Evolutionary conservation across 2,113 vertebrate species (phyloP).

Genomic region (Uria aalge): DNA sequence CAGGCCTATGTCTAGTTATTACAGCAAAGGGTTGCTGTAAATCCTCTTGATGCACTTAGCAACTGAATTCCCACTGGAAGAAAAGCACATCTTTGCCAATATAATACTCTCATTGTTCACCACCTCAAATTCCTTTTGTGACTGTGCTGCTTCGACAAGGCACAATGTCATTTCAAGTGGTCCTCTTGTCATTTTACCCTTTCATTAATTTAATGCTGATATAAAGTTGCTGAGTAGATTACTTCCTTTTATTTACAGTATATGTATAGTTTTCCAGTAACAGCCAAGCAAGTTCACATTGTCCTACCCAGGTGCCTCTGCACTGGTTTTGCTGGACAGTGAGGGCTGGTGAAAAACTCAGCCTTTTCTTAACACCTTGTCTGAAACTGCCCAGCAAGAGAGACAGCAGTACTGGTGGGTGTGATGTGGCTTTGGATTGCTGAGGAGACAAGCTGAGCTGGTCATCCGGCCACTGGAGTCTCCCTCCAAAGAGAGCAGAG

Average conservation of each 20-base stretch:
- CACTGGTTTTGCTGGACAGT: background rate
- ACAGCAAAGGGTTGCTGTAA: slow-evolving; percentile 34
- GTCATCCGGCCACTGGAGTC: background rate
- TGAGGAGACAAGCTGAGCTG: background rate
- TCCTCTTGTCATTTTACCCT: background rate
- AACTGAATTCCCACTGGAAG: slow-evolving; percentile 19
- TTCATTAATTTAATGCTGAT: background rate
- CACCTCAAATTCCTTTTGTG: background rate
- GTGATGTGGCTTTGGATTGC: background rate
- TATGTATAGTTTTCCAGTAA: background rate
- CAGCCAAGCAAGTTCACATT: background rate
- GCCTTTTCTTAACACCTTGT: background rate
- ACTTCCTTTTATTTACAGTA: background rate
- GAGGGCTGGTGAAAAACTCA: background rate
- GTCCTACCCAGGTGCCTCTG: background rate
- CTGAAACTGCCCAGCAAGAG: background rate
- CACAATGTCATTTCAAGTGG: background rate
- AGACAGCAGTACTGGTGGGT: background rate
- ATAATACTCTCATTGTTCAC: slow-evolving; percentile 1
- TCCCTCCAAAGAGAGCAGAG: background rate
- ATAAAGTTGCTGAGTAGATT: background rate
- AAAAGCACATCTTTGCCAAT: slow-evolving; percentile 28
- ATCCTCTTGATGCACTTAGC: slow-evolving; percentile 36
- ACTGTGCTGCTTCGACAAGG: background rate
- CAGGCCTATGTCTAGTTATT: slow-evolving; percentile 14